Evolutionary conservation across 2,888 invertebrate species (phyloP), one percentile per base, ranked within the genome.

Genomic region (Villa cingulata): DNA sequence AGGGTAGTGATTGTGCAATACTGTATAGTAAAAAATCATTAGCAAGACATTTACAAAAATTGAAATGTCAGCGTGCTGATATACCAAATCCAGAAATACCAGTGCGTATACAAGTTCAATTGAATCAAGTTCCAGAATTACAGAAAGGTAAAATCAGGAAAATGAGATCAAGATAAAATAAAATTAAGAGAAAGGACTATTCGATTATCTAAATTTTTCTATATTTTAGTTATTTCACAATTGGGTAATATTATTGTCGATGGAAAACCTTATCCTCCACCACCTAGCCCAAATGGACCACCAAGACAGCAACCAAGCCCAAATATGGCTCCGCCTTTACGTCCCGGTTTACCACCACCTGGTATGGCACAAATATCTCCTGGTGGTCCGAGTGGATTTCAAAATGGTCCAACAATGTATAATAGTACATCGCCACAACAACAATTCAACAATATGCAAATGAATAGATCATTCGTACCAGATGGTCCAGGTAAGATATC

Each of bases 11-110:
- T 66, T 83, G 85, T 70, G 88, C 89, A 40, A 74, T 90, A 58
- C 72, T 90, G 54, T 83, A 83, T 65, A 81, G 83, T 68, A 89
- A 88, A 75, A 83, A 81, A 71, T 81, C 78, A 54, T 74, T 79
- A 50, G 78, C 80, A 42, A 75, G 76, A 55, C 86, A 87, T 70
- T 72, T 87, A 58, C 84, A 84, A 68, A 76, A 86, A 62, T 81
- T 88, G 59, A 88, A 87, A 70, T 80, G 81, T 59, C 80, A 84
- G 53, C 75, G 87, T 58, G 87, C 87, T 3, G 87, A 88, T 71
- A 87, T 88, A 63, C 88, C 88, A 54, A 88, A 88, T 74, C 88
- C 88, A 17, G 87, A 88, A 71, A 86, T 88, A 57, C 87, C 87
- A 34, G 86, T 88, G 54, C 75, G 87, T 60, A 86, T 88, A 65